Evolutionary conservation across 2,113 vertebrate species (phyloP).

Genomic region (Oceanites oceanicus): DNA sequence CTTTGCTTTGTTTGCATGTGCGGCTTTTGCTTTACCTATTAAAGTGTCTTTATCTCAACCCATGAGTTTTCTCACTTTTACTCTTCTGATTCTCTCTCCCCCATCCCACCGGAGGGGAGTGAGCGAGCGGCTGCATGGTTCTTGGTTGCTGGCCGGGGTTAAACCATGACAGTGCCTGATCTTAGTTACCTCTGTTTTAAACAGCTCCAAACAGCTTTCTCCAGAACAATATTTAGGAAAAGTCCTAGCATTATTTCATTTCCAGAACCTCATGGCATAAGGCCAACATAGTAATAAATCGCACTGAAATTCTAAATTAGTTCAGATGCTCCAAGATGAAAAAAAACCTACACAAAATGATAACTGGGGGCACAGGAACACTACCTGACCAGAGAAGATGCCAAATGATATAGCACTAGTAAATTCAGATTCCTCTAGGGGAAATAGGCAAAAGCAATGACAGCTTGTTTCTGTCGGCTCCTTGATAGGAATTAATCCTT

Average conservation of each 20-base stretch:
- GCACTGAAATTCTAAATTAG: neutral
- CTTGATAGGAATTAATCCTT: neutral
- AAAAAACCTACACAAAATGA: neutral
- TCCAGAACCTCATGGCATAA: neutral
- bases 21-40: no score
- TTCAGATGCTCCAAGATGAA: neutral
- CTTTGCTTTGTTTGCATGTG: no score
- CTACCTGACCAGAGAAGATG: neutral
- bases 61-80: no score
- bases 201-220: neutral
- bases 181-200: neutral
- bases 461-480: neutral
- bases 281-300: rapidly evolving
- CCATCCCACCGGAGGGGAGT: no score
- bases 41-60: no score
- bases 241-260: neutral
- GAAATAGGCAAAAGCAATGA: neutral
- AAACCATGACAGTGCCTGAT: no score
- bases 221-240: neutral
- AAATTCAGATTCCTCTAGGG: neutral
- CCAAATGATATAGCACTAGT: neutral
- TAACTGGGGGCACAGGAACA: neutral
- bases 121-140: no score
- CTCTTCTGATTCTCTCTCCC: no score
- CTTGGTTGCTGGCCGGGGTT: no score